These are phyloP conservation scores for Melinaea menophilus DNA, from an alignment of 2,888 invertebrate genomes.

Conservation along the genomic window DNA sequence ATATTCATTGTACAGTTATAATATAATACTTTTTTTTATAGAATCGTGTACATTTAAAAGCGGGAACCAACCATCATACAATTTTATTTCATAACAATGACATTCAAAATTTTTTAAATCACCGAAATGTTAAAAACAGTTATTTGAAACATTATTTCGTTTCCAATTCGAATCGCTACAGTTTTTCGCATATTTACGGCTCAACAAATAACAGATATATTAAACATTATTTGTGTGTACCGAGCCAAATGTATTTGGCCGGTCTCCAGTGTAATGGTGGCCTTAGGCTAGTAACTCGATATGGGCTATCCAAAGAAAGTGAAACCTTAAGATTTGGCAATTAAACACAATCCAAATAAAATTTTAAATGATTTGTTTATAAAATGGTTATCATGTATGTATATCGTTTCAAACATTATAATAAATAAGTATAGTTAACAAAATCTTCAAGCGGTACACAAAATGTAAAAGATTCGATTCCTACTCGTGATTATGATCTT, in stretches of 20 bases:
- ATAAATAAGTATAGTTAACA: too few relatives aligned
- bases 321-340: not conserved
- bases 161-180: constrained; percentile 1
- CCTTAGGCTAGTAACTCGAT: constrained; percentile 22
- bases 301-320: constrained; percentile 4
- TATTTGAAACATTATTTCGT: constrained; percentile 1
- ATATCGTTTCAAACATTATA: too few relatives aligned
- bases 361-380: too few relatives aligned
- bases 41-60: too few relatives aligned
- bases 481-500: too few relatives aligned
- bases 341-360: not conserved
- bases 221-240: constrained; percentile 58
- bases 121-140: constrained; percentile 8
- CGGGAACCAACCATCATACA: too few relatives aligned
- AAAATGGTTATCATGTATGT: too few relatives aligned
- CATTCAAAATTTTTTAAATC: constrained; percentile 2
- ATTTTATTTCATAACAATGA: too few relatives aligned
- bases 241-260: constrained; percentile 60
- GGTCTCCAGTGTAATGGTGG: constrained; percentile 41
- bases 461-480: too few relatives aligned
- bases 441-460: too few relatives aligned
- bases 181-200: constrained; percentile 22
- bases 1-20: too few relatives aligned
- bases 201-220: constrained; percentile 22
- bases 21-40: too few relatives aligned